Evolutionary conservation across 2,888 invertebrate genomes (phyloP).

Genomic region (Drosophila yooni): DNA sequence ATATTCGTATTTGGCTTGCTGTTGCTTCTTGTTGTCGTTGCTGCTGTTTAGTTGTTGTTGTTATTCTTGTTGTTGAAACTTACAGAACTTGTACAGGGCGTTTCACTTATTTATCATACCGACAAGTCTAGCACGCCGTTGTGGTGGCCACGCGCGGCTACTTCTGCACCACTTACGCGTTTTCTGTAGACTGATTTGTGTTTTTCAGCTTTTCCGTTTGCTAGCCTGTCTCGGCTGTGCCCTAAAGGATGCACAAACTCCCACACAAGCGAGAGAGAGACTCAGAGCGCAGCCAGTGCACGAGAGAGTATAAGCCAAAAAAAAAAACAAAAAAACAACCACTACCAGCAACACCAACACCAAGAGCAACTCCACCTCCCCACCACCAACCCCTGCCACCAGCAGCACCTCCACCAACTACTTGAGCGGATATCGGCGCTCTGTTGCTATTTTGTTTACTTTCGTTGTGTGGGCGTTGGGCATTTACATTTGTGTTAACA

Average conservation of each 20-base stretch:
- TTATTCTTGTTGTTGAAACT: slow-evolving; percentile 75
- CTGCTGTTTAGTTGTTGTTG: slow-evolving; percentile 21
- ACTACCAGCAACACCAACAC: slow-evolving; percentile 24
- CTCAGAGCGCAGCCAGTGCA: slow-evolving; percentile 41
- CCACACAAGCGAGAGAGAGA: slow-evolving; percentile 40
- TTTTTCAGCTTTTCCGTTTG: slow-evolving; percentile 79
- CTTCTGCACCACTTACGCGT: slow-evolving; percentile 86
- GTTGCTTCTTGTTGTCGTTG: slow-evolving; percentile 37
- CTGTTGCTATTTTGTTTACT: slow-evolving; percentile 81
- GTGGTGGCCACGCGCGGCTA: slow-evolving; percentile 85
- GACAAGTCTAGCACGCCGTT: slow-evolving; percentile 85
- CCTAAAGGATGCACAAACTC: slow-evolving; percentile 69
- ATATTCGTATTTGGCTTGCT: slow-evolving; percentile 47
- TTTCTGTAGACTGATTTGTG: slow-evolving; percentile 85
- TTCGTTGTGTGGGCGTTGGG: slow-evolving; percentile 58
- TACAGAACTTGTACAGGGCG: slow-evolving; percentile 86
- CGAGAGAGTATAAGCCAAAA: slow-evolving; percentile 41
- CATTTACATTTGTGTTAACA: slow-evolving; percentile 27
- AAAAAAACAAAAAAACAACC: slow-evolving; percentile 35
- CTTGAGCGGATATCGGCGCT: slow-evolving; percentile 49
- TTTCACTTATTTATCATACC: slow-evolving; percentile 86
- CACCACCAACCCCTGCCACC: slow-evolving; percentile 9
- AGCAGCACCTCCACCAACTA: slow-evolving; percentile 23
- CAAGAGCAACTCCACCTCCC: slow-evolving; percentile 33
- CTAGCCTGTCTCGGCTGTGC: slow-evolving; percentile 57